Evolutionary conservation across 2,113 vertebrate species (phyloP).

Genomic region (Natator depressus): DNA sequence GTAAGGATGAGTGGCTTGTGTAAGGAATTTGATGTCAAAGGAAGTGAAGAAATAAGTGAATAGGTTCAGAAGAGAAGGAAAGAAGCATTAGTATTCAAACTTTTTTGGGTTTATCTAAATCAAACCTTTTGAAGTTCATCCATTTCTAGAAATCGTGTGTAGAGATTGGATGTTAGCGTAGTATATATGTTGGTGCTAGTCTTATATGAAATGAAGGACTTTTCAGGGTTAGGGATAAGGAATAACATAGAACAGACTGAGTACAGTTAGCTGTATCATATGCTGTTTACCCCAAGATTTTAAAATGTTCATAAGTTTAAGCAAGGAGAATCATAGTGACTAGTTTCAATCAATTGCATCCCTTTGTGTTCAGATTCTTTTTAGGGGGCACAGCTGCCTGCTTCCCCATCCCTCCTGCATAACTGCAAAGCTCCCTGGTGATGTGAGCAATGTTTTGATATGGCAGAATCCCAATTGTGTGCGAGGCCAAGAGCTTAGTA

Average conservation of each 20-base stretch:
- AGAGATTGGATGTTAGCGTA: neutral
- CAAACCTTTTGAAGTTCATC: neutral
- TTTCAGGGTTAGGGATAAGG: neutral
- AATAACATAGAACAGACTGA: neutral
- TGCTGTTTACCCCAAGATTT: constrained; percentile 2
- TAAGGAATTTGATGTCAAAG: neutral
- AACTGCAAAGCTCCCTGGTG: neutral
- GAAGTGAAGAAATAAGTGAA: neutral
- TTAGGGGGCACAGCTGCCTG: neutral
- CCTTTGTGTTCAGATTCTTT: constrained; percentile 11
- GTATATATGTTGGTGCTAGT: neutral
- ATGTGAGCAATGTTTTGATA: neutral
- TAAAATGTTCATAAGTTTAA: constrained; percentile 9
- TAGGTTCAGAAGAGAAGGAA: neutral
- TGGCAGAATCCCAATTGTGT: neutral
- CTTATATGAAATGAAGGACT: neutral
- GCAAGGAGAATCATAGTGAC: neutral
- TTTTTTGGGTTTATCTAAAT: neutral
- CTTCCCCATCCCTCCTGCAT: neutral
- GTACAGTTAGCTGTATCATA: neutral
- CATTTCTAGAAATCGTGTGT: neutral
- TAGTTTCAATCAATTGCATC: constrained; percentile 28
- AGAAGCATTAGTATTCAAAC: neutral
- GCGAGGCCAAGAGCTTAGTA: constrained; percentile 14
- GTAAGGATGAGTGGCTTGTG: neutral